Evolutionary conservation across 2,888 invertebrate species (phyloP).

Genomic region (Willowsia nigromaculata): DNA sequence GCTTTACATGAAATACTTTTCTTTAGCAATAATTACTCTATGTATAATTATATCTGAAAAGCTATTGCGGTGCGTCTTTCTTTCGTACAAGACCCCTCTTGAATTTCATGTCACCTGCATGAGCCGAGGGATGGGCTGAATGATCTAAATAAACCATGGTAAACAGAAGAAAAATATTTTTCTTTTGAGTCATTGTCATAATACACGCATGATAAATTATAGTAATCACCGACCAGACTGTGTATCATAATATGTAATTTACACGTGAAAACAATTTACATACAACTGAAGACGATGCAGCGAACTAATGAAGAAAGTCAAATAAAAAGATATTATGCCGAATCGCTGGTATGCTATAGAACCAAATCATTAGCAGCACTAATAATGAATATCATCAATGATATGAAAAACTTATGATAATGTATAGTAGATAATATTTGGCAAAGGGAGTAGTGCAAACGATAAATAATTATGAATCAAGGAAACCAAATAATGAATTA

Average conservation of each 20-base stretch:
- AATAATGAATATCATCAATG: not conserved
- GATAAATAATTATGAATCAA: not conserved
- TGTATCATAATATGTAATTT: not conserved
- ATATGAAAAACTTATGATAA: constrained; percentile 9
- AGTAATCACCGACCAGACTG: not conserved
- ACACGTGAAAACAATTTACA: not conserved
- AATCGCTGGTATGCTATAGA: not conserved
- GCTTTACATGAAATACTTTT: not conserved
- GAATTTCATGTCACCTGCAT: constrained; percentile 65
- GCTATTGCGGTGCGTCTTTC: constrained; percentile 45
- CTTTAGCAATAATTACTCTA: not conserved
- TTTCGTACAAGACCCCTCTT: constrained; percentile 42
- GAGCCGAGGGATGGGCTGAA: constrained; percentile 44
- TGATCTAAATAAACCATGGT: constrained; percentile 35
- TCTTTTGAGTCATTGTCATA: not conserved
- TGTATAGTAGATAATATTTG: not conserved
- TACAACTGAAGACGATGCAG: constrained; percentile 3
- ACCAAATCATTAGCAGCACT: not conserved
- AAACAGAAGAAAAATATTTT: constrained; percentile 30
- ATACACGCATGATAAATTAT: not conserved
- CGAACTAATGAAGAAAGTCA: constrained; percentile 7
- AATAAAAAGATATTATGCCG: not conserved
- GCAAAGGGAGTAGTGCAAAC: not conserved
- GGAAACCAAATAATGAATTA: not conserved
- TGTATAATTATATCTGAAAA: not conserved